phyloP scores from a whole-genome alignment of 1,140 invertebrate species.

The Zaprionus taronus region DNA sequence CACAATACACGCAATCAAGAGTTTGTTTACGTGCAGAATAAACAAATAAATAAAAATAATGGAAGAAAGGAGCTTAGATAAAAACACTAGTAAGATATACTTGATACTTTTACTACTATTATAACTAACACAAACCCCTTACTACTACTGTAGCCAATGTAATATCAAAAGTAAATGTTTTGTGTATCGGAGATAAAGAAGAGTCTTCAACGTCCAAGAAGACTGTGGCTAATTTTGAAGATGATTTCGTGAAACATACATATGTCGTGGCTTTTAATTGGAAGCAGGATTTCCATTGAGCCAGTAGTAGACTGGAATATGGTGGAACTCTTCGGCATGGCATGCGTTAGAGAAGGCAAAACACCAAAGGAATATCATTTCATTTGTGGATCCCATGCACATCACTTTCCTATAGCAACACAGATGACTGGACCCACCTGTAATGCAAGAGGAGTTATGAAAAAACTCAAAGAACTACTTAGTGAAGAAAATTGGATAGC shows the following conservation, averaged over 20 bases:
- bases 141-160: background rate
- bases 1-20: background rate
- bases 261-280: background rate
- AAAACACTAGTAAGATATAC: background rate
- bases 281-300: background rate
- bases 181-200: conserved; percentile 17
- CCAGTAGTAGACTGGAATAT: background rate
- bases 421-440: background rate
- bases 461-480: background rate
- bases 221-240: background rate
- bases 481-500: conserved; percentile 28
- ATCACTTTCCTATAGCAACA: background rate
- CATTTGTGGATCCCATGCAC: background rate
- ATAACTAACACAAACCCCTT: background rate
- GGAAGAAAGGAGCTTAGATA: background rate
- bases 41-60: conserved; percentile 11
- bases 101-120: background rate
- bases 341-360: background rate
- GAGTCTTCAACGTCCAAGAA: background rate
- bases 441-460: background rate
- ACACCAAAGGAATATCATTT: conserved; percentile 4
- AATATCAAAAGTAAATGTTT: background rate
- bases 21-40: background rate
- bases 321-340: conserved; percentile 1
- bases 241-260: background rate